A percentile compares a stretch with the other conserved stretches of the same genome.
Evolutionary conservation across 2,888 invertebrate genomes (phyloP).

Genomic region (Polydesmus complanatus): DNA sequence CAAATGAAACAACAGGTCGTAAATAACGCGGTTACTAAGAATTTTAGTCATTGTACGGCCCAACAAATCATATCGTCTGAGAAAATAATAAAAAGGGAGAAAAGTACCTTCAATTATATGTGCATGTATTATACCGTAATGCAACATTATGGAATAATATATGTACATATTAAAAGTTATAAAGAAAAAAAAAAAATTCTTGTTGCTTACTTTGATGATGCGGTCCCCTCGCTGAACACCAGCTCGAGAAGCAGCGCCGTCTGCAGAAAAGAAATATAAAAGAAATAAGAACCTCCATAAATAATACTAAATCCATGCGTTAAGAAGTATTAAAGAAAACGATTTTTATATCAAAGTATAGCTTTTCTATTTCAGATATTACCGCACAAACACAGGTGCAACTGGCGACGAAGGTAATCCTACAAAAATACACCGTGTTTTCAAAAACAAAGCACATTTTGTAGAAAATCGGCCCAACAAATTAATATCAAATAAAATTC

Average conservation of each 20-base stretch:
- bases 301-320: neutral
- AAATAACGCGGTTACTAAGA: neutral
- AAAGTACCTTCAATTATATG: too few species aligned
- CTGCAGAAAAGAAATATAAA: slow-evolving; percentile 32
- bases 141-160: neutral
- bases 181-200: neutral
- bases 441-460: too few species aligned
- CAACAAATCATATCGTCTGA: neutral
- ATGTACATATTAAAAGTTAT: neutral
- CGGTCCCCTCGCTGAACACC: slow-evolving; percentile 84
- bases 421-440: too few species aligned
- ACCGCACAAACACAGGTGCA: too few species aligned
- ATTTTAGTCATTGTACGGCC: neutral
- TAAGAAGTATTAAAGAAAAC: too few species aligned
- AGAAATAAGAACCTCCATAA: neutral
- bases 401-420: too few species aligned
- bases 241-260: slow-evolving; percentile 85
- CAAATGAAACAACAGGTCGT: slow-evolving; percentile 3
- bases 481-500: too few species aligned
- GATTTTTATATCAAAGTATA: too few species aligned
- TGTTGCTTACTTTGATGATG: slow-evolving; percentile 61
- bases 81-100: neutral
- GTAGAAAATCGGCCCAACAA: too few species aligned
- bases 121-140: neutral
- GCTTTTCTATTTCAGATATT: too few species aligned